Base-by-base conservation (phyloP, 2,888 invertebrate species). In the Lydus trimaculatus region DNA sequence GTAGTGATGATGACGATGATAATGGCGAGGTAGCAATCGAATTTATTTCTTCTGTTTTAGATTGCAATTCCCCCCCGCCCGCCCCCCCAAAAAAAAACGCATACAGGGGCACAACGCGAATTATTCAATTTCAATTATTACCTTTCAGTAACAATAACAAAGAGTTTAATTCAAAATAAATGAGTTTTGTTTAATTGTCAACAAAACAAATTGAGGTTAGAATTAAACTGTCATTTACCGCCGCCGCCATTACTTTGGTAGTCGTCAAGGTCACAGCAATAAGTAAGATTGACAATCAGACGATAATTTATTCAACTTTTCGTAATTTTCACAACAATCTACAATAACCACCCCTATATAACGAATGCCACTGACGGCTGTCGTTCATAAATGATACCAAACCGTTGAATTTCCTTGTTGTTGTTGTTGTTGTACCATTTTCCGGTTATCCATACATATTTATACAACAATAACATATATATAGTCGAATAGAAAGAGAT, bases 291-390 rank as follows among this genome's bases (percentile, higher is more conserved):
- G 28, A 4, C 28, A 28, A 3, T 28, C 4, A 3, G 2, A 3
- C 28, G 28, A 2, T 28, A 28, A 28, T 28, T 28, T 28, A 28
- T 4, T 28, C 28, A 4, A 28, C 28, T 28, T 28, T 28, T 28
- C 2, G 2, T 28, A 28, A 28, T 28, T 28, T 28, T 28, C 28
- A 28, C 28, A 4, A 13, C 3, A 4, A 36, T 36, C 13, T 36
- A 15, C 2, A 13, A 11, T 13, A 36, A 15, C 36, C 36, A 36
- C 39, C 63, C 56, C 58, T 11, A 25, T 23, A 17, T 13, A 13
- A 17, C n/a, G n/a, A 7, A 13, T 69, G 69, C 9, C 63, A 48
- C 64, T 78, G 78, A 78, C 78, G 75, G 71, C 75, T 77, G 78
- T 75, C 78, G 75, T 78, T 78, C 77, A 75, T 72, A 67, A 65